Conservation (phyloP, 2,888 invertebrate species). For the Drosophila paramelanica region DNA sequence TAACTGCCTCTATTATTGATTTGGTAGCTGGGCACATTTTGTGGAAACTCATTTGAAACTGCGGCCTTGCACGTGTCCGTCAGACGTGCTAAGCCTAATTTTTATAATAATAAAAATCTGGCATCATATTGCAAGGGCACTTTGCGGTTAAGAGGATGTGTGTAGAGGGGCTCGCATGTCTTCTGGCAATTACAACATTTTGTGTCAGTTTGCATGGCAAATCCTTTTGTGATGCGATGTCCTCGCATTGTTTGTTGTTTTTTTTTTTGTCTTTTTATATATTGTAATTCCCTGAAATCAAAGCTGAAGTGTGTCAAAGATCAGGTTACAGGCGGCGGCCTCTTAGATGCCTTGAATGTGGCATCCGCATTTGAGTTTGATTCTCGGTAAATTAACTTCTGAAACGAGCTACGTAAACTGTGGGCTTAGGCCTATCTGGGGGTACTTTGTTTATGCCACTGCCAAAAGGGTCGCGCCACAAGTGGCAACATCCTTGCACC, state of each 20-base stretch:
- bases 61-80: slow-evolving; percentile 66
- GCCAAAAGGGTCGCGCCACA: slow-evolving; percentile 30
- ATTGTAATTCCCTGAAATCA: slow-evolving; percentile 75
- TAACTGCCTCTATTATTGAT: slow-evolving; percentile 32
- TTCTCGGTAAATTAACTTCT: slow-evolving; percentile 79
- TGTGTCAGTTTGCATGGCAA: slow-evolving; percentile 78
- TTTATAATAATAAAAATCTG: slow-evolving; percentile 77
- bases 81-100: slow-evolving; percentile 74
- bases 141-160: slow-evolving; percentile 57
- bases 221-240: slow-evolving; percentile 57
- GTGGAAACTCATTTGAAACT: slow-evolving; percentile 46
- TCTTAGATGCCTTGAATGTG: slow-evolving; percentile 52
- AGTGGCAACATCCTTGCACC: slow-evolving; percentile 63
- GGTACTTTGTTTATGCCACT: slow-evolving; percentile 53
- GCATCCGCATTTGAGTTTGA: slow-evolving; percentile 68
- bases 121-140: slow-evolving; percentile 56
- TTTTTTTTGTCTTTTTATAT: slow-evolving; percentile 39
- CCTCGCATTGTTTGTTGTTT: slow-evolving; percentile 31
- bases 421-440: slow-evolving; percentile 28
- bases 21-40: slow-evolving; percentile 45
- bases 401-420: slow-evolving; percentile 51
- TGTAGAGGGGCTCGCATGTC: slow-evolving; percentile 16
- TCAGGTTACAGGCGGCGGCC: slow-evolving; percentile 67
- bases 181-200: slow-evolving; percentile 77
- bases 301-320: slow-evolving; percentile 76